Base-by-base conservation (phyloP, 1,140 invertebrate species). In the Coptotermes formosanus region DNA sequence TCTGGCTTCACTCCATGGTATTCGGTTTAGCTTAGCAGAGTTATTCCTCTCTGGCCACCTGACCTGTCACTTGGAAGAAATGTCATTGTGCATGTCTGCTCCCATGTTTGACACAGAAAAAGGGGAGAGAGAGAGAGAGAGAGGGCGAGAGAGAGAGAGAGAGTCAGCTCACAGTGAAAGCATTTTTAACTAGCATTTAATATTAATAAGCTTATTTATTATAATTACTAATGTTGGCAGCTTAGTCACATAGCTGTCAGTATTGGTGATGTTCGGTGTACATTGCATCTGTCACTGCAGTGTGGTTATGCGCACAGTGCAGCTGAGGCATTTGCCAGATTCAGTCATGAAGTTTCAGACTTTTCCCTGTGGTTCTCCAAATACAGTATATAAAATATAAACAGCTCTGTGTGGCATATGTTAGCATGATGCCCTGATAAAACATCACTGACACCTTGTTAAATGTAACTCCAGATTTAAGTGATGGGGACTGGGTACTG, bases 181-280 rank as follows among this genome's bases (percentile, higher is more conserved):
- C 64, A 75, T 75, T 75, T 75, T 75, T 75, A 64, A 75, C 64
- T 75, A 30, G 64, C n/a, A 75, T 75, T 75, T 75, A 75, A 75
- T 75, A 14, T 75, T 75, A 75, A n/a, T 75, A 75, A 75, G n/a
- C 25, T 6, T 75, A 75, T 75, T 75, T 75, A 75, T 75, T 75
- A 75, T 75, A 75, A 75, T 75, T 75, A 75, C 64, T 75, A 75
- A 75, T 30, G 2, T 75, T 75, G 64, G 25, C 64, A 75, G 64
- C 64, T 30, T n/a, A 75, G 64, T 75, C 8, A 75, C 14, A n/a
- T 75, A 30, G 64, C 25, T 3, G n/a, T 75, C 64, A 30, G 6
- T 75, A 75, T 75, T 75, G 8, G 64, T 75, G 25, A 75, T 30
- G 25, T 8, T 75, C 1, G 8, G 25, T 75, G 64, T 75, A 75